A percentile compares a stretch with the other conserved stretches of the same genome.
Conservation (phyloP, 92 coral and sea anemone genomes). For the Epizoanthus rinbou region DNA sequence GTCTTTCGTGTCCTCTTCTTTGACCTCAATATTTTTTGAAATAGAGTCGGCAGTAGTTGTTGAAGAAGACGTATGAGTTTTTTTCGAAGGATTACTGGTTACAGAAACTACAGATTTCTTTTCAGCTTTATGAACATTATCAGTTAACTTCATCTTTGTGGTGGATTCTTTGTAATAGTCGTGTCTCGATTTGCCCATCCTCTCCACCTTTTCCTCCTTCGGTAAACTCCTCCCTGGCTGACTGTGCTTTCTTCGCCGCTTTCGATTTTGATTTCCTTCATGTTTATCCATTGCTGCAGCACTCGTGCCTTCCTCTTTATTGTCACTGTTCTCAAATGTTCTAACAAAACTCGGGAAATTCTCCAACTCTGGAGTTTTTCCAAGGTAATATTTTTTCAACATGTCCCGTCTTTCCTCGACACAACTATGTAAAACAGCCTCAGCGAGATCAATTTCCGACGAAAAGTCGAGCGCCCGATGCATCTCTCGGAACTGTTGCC, state of each 20-base stretch:
- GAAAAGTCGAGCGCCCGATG: conserved; percentile 55
- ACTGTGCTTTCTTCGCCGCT: background rate
- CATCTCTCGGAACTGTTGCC: conserved; percentile 75
- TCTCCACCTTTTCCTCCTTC: background rate
- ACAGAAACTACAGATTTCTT: background rate
- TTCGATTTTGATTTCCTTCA: background rate
- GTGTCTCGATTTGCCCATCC: background rate
- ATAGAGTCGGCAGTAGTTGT: background rate
- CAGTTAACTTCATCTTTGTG: background rate
- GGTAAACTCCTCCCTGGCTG: background rate
- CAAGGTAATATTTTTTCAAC: conserved; percentile 62
- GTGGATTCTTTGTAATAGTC: background rate
- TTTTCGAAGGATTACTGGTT: background rate
- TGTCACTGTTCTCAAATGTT: background rate
- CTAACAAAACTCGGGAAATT: conserved; percentile 27
- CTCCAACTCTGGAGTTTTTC: conserved; percentile 52
- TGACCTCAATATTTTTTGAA: background rate
- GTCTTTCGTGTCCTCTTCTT: background rate
- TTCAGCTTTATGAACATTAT: background rate
- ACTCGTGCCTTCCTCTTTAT: background rate
- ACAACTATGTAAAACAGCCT: conserved; percentile 47
- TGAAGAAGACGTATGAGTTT: background rate
- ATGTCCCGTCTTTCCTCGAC: conserved; percentile 52
- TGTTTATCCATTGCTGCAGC: background rate
- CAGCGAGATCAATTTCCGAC: conserved; percentile 75